phyloP scores from a whole-genome alignment of 1,140 invertebrate genomes.

The Euwallacea fornicatus region DNA sequence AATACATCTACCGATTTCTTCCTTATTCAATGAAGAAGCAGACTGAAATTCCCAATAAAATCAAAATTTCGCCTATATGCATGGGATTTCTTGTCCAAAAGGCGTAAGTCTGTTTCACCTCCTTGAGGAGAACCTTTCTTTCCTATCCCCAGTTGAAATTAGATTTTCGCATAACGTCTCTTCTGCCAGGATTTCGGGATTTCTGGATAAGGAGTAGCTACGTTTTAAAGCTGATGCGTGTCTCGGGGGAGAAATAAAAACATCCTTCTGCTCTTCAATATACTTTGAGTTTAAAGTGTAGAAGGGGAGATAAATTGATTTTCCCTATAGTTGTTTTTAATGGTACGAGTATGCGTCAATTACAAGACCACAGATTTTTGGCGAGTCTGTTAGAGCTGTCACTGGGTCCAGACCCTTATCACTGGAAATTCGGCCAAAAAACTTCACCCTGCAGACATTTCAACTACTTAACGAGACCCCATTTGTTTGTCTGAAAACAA shows the following conservation, averaged over 20 bases:
- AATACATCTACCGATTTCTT: no score
- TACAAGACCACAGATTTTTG: no score
- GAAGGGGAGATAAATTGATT: no score
- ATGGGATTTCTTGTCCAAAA: background rate
- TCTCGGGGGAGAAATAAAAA: no score
- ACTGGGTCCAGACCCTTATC: background rate
- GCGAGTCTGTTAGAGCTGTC: background rate
- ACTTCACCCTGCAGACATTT: no score
- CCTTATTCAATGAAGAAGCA: no score
- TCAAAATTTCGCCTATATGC: background rate
- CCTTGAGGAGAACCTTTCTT: background rate
- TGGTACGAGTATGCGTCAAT: no score
- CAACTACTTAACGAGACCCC: no score
- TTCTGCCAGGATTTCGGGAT: background rate
- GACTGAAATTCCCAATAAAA: background rate
- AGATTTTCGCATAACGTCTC: constrained; percentile 2
- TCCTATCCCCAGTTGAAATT: background rate
- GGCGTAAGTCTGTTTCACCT: constrained; percentile 1
- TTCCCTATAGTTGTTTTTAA: no score
- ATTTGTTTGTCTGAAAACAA: no score
- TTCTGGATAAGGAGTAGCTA: background rate
- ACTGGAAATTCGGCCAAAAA: background rate
- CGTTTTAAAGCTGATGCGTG: background rate
- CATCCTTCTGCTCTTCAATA: no score
- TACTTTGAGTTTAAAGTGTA: no score